phyloP scores from a whole-genome alignment of 2,113 vertebrate species.

The Dendrocopos noguchii region DNA sequence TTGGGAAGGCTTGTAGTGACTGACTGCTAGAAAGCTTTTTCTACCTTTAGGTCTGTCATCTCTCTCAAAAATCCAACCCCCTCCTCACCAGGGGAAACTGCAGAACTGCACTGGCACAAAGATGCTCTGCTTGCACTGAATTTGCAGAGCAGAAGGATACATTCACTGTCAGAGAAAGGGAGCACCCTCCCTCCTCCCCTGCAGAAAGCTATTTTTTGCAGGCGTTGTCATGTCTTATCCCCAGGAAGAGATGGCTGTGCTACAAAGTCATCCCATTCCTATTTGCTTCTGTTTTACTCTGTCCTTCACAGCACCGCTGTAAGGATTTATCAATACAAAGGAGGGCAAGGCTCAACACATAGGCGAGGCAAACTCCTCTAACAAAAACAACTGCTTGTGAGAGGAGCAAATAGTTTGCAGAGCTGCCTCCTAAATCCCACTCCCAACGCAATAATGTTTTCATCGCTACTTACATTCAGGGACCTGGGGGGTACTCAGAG shows the following conservation, averaged over 20 bases:
- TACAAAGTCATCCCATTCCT: neutral
- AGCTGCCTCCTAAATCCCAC: neutral
- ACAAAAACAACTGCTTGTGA: neutral
- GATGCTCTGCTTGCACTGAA: neutral
- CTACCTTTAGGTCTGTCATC: neutral
- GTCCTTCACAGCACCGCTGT: neutral
- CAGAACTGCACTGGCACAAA: neutral
- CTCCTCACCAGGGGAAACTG: neutral
- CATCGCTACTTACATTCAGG: neutral
- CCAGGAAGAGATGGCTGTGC: constrained; percentile 25
- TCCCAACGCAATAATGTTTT: neutral
- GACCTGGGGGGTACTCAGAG: neutral
- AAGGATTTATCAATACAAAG: neutral
- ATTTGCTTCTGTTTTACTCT: neutral
- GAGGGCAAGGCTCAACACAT: neutral
- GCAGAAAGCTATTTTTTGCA: constrained; percentile 46
- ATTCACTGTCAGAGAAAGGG: constrained; percentile 26
- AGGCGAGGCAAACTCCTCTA: neutral
- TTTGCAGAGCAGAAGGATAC: constrained; percentile 22
- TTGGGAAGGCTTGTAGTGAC: constrained; percentile 20
- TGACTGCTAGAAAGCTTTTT: neutral
- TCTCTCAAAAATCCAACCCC: neutral
- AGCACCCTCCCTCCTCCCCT: neutral
- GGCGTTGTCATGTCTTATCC: constrained; percentile 33
- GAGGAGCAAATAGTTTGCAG: neutral